Conservation (phyloP, 2,113 vertebrate genomes). For the Maccullochella peelii region DNA sequence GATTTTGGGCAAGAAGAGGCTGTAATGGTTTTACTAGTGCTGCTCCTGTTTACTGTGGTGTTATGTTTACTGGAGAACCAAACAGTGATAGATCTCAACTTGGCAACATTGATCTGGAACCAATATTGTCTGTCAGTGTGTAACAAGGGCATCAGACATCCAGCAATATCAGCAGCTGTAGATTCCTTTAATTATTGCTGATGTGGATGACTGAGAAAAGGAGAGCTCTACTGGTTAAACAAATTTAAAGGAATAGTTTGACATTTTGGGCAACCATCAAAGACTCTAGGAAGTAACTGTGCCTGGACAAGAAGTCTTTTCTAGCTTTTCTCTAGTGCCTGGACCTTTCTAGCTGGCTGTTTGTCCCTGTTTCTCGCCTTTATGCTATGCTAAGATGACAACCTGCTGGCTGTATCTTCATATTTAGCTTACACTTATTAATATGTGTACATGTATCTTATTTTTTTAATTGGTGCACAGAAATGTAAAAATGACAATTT, state of each 20-base stretch:
- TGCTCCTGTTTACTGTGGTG: slow-evolving; percentile 11
- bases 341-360: background rate
- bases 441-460: background rate
- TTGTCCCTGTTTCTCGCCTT: background rate
- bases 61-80: background rate
- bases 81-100: slow-evolving; percentile 11
- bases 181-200: background rate
- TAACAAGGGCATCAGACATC: slow-evolving; percentile 7
- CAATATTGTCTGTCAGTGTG: slow-evolving; percentile 3
- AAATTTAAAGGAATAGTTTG: background rate
- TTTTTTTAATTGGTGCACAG: background rate
- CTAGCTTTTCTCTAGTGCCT: no score
- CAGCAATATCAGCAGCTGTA: background rate
- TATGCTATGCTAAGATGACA: background rate
- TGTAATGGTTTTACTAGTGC: background rate
- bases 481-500: background rate
- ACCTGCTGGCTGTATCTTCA: background rate
- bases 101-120: slow-evolving; percentile 26
- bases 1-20: background rate
- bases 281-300: background rate
- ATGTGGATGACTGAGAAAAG: background rate
- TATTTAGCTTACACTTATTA: background rate
- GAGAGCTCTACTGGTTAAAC: background rate
- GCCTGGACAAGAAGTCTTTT: background rate
- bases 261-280: background rate